These are phyloP conservation scores for Cathartes aura DNA, from an alignment of 2,113 vertebrate species.

Conservation along the genomic window DNA sequence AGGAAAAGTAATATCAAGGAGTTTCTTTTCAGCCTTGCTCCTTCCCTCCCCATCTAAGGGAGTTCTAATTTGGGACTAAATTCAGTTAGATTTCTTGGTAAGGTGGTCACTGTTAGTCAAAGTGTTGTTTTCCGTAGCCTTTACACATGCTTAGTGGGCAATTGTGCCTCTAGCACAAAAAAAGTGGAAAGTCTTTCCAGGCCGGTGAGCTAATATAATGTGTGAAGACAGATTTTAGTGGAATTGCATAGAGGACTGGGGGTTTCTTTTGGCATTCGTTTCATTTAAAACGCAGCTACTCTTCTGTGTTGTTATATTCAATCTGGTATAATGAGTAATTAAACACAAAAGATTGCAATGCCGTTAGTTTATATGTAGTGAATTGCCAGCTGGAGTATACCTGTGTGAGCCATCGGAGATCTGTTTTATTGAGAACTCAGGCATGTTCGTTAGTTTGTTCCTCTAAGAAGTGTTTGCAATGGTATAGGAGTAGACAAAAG, in stretches of 20 bases:
- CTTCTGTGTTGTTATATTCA: not conserved
- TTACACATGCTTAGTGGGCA: not conserved
- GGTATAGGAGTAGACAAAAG: not conserved
- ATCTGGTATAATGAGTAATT: constrained; percentile 4
- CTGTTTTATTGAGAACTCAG: not conserved
- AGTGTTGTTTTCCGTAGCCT: not conserved
- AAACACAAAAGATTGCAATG: not conserved
- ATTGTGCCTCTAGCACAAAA: not conserved
- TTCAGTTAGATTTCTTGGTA: not conserved
- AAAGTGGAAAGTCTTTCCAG: not conserved
- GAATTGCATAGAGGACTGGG: not conserved
- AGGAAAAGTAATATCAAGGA: not conserved
- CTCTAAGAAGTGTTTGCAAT: not conserved
- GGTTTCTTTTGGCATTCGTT: not conserved
- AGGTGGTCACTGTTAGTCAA: not conserved
- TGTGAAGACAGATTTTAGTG: constrained; percentile 9
- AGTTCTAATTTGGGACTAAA: not conserved
- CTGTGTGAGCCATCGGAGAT: not conserved
- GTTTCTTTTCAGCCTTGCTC: not conserved
- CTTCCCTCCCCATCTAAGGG: not conserved
- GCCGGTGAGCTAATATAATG: not conserved
- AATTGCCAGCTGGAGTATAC: not conserved
- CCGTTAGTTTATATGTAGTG: not conserved
- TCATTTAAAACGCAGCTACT: not conserved
- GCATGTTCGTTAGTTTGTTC: not conserved